Evolutionary conservation across 2,888 invertebrate species (phyloP).

Genomic region (Brachycybe producta): DNA sequence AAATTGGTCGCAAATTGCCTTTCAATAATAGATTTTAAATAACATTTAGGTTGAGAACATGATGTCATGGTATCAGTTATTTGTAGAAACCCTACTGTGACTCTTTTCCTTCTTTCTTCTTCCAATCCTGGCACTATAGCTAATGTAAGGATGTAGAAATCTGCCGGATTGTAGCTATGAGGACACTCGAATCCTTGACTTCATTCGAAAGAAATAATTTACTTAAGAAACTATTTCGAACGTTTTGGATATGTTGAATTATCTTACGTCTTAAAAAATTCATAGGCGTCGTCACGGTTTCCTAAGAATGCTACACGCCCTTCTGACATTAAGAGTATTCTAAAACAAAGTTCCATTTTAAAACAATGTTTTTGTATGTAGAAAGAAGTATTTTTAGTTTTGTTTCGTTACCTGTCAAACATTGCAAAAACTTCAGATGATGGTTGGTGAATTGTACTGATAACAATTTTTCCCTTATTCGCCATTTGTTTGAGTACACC

Average conservation of each 20-base stretch:
- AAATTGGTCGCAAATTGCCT: slow-evolving; percentile 31
- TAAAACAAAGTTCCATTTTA: slow-evolving; percentile 1
- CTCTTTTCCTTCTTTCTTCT: slow-evolving; percentile 30
- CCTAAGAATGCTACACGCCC: slow-evolving; percentile 74
- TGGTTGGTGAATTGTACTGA: slow-evolving; percentile 91
- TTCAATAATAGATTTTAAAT: slow-evolving; percentile 15
- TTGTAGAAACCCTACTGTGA: slow-evolving; percentile 23
- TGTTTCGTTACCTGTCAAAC: slow-evolving; percentile 53
- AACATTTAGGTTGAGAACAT: not conserved
- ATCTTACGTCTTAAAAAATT: slow-evolving; percentile 62
- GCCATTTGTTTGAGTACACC: slow-evolving; percentile 45
- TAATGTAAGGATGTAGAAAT: slow-evolving; percentile 39
- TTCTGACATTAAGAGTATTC: slow-evolving; percentile 75
- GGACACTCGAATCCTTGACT: slow-evolving; percentile 35
- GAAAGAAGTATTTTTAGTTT: not conserved
- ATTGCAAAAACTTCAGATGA: slow-evolving; percentile 75
- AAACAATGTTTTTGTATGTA: not conserved
- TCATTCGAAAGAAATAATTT: not conserved
- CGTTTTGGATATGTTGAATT: not conserved
- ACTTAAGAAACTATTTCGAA: not conserved
- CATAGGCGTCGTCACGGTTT: slow-evolving; percentile 58
- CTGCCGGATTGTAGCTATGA: slow-evolving; percentile 39
- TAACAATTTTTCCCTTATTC: slow-evolving; percentile 64
- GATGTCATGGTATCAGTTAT: slow-evolving; percentile 1
- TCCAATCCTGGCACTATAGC: slow-evolving; percentile 38